Conservation (phyloP, 2,113 vertebrate genomes). For the Barnardius zonarius region DNA sequence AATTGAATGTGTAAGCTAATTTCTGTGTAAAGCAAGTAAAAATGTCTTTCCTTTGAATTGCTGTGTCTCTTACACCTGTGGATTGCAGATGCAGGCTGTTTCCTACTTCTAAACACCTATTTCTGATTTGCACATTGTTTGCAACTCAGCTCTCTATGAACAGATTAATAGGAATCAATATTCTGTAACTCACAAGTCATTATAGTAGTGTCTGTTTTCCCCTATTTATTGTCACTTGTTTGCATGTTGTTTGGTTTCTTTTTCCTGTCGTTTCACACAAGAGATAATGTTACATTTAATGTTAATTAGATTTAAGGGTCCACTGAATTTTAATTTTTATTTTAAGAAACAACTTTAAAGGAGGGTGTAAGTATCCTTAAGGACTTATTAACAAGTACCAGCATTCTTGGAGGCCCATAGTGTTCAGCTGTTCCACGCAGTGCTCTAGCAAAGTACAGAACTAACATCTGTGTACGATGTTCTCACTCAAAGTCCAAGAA, state of each 20-base stretch:
- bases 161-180: constrained; percentile 58
- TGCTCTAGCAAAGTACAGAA: neutral
- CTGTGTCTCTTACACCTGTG: constrained; percentile 29
- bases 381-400: neutral
- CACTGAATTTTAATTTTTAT: neutral
- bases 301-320: constrained; percentile 14
- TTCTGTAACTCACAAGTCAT: constrained; percentile 35
- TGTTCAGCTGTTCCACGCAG: neutral
- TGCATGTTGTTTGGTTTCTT: constrained; percentile 17
- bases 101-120: neutral
- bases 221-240: constrained; percentile 59
- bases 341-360: neutral
- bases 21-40: constrained; percentile 35
- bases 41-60: neutral
- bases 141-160: constrained; percentile 32
- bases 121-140: constrained; percentile 37
- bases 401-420: neutral
- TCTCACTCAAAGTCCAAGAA: neutral
- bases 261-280: constrained; percentile 3
- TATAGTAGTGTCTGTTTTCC: neutral
- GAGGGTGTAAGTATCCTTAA: neutral
- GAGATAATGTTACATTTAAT: constrained; percentile 32
- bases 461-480: neutral
- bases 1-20: neutral
- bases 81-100: constrained; percentile 4